Conservation (phyloP, 2,888 invertebrate species). For the Hirtodrosophila duncani region DNA sequence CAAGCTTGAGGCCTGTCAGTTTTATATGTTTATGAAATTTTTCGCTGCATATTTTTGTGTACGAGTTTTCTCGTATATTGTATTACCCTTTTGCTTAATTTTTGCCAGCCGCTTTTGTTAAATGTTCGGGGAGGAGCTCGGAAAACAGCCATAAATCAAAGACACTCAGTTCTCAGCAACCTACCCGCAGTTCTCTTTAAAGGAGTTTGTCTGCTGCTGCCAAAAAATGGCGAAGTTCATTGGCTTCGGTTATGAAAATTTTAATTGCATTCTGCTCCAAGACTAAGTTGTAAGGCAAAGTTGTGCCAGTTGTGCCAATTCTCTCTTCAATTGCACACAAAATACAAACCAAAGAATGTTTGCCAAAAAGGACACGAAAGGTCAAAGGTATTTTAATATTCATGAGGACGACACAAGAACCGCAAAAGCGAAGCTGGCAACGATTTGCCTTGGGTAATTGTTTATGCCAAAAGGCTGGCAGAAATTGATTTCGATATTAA, state of each 20-base stretch:
- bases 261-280: slow-evolving; percentile 64
- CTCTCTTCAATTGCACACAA: slow-evolving; percentile 38
- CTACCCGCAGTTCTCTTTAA: slow-evolving; percentile 1
- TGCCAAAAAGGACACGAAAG: slow-evolving; percentile 44
- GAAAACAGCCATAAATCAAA: slow-evolving; percentile 61
- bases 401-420: slow-evolving; percentile 30
- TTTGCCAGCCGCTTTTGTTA: slow-evolving; percentile 50
- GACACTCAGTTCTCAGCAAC: slow-evolving; percentile 51
- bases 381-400: slow-evolving; percentile 60
- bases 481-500: no score
- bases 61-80: no score
- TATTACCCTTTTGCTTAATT: slow-evolving; percentile 65
- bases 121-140: slow-evolving; percentile 45
- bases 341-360: slow-evolving; percentile 17
- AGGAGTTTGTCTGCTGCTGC: slow-evolving; percentile 7
- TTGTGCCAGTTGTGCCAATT: slow-evolving; percentile 60
- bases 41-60: slow-evolving; percentile 65
- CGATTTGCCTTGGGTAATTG: slow-evolving; percentile 7
- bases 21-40: slow-evolving; percentile 72
- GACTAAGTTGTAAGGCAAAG: slow-evolving; percentile 48
- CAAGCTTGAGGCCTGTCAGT: slow-evolving; percentile 44
- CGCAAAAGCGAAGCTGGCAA: slow-evolving; percentile 5
- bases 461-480: slow-evolving; percentile 5
- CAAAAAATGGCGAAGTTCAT: slow-evolving; percentile 49
- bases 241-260: slow-evolving; percentile 51